Evolutionary conservation across 2,888 invertebrate genomes (phyloP).

Genomic region (Thumatha senex): DNA sequence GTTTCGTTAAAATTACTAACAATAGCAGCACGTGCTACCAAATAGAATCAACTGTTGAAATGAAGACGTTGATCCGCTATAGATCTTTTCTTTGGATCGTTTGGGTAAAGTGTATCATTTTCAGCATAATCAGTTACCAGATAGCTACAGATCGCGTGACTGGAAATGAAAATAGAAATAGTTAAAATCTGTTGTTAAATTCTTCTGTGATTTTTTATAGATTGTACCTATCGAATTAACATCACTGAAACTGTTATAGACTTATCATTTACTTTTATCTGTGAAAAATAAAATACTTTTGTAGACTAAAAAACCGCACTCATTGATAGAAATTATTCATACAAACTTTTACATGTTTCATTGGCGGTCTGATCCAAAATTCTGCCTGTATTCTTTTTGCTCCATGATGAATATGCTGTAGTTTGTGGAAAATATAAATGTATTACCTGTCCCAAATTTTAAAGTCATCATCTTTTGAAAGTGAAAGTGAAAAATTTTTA

Average conservation of each 20-base stretch:
- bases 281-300: too few relatives aligned
- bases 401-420: too few relatives aligned
- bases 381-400: too few relatives aligned
- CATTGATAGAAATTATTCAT: too few relatives aligned
- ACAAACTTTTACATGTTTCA: too few relatives aligned
- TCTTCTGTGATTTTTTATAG: background rate
- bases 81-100: constrained; percentile 69
- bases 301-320: too few relatives aligned
- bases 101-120: constrained; percentile 78
- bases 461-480: constrained; percentile 81
- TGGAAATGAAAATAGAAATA: constrained; percentile 65
- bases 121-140: constrained; percentile 82
- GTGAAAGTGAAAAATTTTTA: too few relatives aligned
- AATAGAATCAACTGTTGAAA: constrained; percentile 78
- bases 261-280: too few relatives aligned
- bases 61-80: constrained; percentile 75
- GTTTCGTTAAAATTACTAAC: constrained; percentile 15
- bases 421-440: too few relatives aligned
- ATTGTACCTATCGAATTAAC: too few relatives aligned
- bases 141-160: constrained; percentile 84
- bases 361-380: too few relatives aligned
- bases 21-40: constrained; percentile 58
- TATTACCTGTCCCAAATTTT: constrained; percentile 76
- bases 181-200: background rate
- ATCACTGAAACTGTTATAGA: too few relatives aligned